Percentiles rank a stretch among this genome's conserved stretches.
phyloP scores from a whole-genome alignment of 30 jellyfish, hydroid and myxozoan species.

The Hydractinia echinata region DNA sequence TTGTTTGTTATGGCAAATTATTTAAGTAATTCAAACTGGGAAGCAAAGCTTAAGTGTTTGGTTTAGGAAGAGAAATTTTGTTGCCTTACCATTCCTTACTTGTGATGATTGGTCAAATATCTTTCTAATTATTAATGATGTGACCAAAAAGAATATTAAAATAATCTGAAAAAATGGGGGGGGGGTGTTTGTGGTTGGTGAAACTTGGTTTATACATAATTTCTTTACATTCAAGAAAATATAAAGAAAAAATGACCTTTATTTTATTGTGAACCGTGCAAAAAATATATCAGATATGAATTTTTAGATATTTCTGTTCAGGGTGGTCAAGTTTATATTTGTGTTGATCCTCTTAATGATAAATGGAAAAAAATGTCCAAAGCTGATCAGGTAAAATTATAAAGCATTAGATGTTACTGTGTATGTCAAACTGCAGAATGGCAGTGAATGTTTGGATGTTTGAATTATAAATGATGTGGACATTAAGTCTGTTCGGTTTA shows the following conservation, averaged over 20 bases:
- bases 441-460: too few relatives aligned
- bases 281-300: background rate
- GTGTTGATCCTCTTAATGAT: conserved; percentile 15
- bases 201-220: background rate
- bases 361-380: conserved; percentile 16
- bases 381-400: conserved; percentile 11
- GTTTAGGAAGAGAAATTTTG: too few relatives aligned
- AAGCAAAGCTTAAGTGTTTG: background rate
- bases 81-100: too few relatives aligned
- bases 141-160: too few relatives aligned
- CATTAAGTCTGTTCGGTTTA: too few relatives aligned
- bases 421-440: background rate
- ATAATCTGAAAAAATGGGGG: too few relatives aligned
- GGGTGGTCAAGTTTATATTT: conserved; percentile 24
- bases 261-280: background rate
- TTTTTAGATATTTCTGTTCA: background rate
- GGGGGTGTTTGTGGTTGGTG: background rate
- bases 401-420: background rate
- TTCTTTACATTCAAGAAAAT: background rate
- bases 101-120: too few relatives aligned
- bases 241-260: background rate
- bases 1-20: background rate
- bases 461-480: too few relatives aligned
- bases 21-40: background rate
- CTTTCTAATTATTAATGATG: too few relatives aligned